These are phyloP conservation scores for Phylloscopus trochilus DNA, from an alignment of 2,113 vertebrate genomes.

Conservation along the genomic window DNA sequence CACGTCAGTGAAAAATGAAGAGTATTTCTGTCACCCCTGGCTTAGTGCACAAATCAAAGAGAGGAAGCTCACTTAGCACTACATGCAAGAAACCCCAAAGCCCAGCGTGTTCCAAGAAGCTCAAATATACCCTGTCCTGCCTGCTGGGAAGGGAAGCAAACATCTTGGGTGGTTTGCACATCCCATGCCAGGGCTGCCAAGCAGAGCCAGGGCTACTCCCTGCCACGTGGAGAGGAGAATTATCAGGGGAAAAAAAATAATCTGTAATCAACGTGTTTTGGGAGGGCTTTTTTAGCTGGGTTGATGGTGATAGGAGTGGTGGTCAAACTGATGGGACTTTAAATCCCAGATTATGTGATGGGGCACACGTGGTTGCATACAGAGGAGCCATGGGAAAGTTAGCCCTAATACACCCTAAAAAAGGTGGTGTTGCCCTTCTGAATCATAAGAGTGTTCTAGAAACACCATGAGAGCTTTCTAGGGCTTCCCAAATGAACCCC, in stretches of 20 bases:
- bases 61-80: conserved; percentile 18
- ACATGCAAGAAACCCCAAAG: conserved; percentile 41
- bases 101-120: conserved; percentile 11
- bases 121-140: not conserved
- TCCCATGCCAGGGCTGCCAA: not conserved
- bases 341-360: not conserved
- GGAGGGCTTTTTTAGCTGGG: not conserved
- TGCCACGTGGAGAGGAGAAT: conserved; percentile 1
- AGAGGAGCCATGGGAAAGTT: not conserved
- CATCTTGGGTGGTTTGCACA: not conserved
- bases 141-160: conserved; percentile 37
- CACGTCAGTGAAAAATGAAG: conserved; percentile 37
- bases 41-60: conserved; percentile 69
- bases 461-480: not conserved
- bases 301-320: not conserved
- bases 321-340: not conserved
- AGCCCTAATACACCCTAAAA: not conserved
- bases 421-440: not conserved
- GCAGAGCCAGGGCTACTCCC: conserved; percentile 6
- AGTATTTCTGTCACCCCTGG: conserved; percentile 45
- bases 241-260: not conserved
- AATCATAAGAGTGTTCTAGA: not conserved
- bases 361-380: not conserved
- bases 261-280: not conserved
- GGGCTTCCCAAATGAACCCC: not conserved